Base-by-base conservation (phyloP, 2,797 vertebrate species). In the Danio aesculapii region DNA sequence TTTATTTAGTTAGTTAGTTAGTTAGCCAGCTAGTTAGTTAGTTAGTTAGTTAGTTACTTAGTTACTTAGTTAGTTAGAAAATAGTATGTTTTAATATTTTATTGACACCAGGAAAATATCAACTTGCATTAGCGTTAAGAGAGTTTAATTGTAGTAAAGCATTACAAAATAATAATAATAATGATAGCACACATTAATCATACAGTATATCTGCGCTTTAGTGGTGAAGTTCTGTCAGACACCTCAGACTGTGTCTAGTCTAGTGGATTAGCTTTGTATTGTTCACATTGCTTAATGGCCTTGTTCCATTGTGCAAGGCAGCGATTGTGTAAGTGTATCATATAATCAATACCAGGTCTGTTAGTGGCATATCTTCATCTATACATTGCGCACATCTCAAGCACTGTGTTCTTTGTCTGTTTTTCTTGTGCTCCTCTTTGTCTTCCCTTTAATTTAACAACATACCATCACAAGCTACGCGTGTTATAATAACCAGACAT, bases 291-390 rank as follows among this genome's bases (percentile, higher is more conserved):
- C 92, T 91, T 88, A 88, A 92, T 90, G 87, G 90, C 91, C 85
- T 87, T 69, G 53, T 89, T 90, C 91, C 87, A 87, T 90, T 87
- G 87, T 88, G 78, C 79, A 81, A 44, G 85, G 77, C 75, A 63
- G 82, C 84, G 79, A 85, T 90, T 90, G 92, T 92, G 90, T 91
- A 92, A 90, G 92, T 90, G 92, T 90, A 92, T 92, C 90, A 90
- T 86, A 84, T 90, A 83, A 93, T 95, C 93, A 90, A 94, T 94
- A 94, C 90, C 91, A 88, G 87, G 90, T 91, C 89, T 90, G 88
- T 89, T 68, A 77, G 84, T 91, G 91, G 87, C 88, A 89, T 92
- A 92, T 93, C 92, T 91, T 91, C 90, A 93, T 92, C 90, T 91
- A 87, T 89, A 90, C 91, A 91, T 90, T 91, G 92, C 91, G 77